Conservation (phyloP, 1,140 invertebrate species). For the Archegozetes longisetosus region DNA sequence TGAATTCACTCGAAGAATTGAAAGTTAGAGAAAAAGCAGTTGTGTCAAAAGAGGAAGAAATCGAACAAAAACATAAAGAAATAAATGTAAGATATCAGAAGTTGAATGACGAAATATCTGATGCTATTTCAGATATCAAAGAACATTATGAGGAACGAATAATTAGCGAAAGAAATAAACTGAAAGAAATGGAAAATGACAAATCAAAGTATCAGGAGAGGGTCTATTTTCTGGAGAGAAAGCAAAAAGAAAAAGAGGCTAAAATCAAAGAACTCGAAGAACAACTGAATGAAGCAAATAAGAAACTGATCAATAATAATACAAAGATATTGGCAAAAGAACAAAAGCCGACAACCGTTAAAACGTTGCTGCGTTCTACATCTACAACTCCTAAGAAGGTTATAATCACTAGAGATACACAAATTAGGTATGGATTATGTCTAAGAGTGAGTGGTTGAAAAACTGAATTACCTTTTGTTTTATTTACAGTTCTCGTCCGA, state of each 20-base stretch:
- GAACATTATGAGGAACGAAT: constrained; percentile 1
- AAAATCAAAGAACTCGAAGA: constrained; percentile 8
- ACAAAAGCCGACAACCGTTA: too few relatives aligned
- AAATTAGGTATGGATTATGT: not conserved
- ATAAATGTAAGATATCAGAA: not conserved
- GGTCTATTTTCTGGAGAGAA: constrained; percentile 10
- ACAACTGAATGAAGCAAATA: not conserved
- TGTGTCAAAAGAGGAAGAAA: not conserved
- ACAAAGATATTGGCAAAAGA: too few relatives aligned
- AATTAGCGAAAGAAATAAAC: not conserved
- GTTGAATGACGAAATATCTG: constrained; percentile 4
- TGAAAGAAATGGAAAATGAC: constrained; percentile 1
- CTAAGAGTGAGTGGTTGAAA: not conserved
- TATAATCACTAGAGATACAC: not conserved
- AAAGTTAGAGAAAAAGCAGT: constrained; percentile 2
- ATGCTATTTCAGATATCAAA: not conserved
- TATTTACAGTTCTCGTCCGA: constrained; percentile 4
- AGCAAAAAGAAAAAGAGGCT: constrained; percentile 6
- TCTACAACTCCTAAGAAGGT: not conserved
- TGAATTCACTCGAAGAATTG: constrained; percentile 3
- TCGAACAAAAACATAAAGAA: constrained; percentile 3
- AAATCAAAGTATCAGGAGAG: constrained; percentile 7
- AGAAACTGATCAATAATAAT: not conserved
- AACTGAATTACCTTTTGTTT: not conserved
- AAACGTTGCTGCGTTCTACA: not conserved